Evolutionary conservation across 2,797 vertebrate species (phyloP), one percentile per base, ranked within the genome.

Genomic region (Sebastes taczanowskii): DNA sequence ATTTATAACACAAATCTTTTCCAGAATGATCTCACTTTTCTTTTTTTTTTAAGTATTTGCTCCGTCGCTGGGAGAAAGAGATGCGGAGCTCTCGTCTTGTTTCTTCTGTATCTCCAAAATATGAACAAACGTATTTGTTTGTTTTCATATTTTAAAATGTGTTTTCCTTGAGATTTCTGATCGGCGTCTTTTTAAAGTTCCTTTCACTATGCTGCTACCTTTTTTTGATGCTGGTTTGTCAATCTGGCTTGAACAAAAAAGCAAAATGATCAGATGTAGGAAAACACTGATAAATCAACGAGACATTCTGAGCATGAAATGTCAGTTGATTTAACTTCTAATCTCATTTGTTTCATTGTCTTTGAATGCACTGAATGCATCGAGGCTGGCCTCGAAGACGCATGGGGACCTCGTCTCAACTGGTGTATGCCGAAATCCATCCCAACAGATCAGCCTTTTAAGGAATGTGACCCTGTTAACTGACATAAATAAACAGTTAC

Each of bases 91-190:
- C 66, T 80, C 35, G 5, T 66, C 77, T 49, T 69, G 30, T 89
- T 70, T 89, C 77, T 64, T 73, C 66, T 78, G 2, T 60, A 38
- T 46, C 72, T 87, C 58, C 69, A 91, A 95, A 95, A 95, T 95
- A 94, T 94, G 91, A 91, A 29, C 91, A 89, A 90, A 72, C 89
- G 68, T 2, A 30, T 70, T 18, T 71, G 80, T 83, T 91, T 94
- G 92, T 86, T 86, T 87, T 93, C 91, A 92, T 95, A 94, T 95
- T 95, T 94, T 92, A 81, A 84, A 86, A 84, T 82, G 94, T 94
- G 92, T 95, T 95, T 94, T 95, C 92, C 92, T 91, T 72, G 76
- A 67, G 58, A 77, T 75, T 60, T 85, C 63, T 56, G 32, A 85
- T 65, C 55, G 4, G 2, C 32, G 5, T 52, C 32, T 22, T 64